These are phyloP conservation scores for Galeruca laticollis DNA, from an alignment of 2,888 invertebrate species.

Conservation along the genomic window DNA sequence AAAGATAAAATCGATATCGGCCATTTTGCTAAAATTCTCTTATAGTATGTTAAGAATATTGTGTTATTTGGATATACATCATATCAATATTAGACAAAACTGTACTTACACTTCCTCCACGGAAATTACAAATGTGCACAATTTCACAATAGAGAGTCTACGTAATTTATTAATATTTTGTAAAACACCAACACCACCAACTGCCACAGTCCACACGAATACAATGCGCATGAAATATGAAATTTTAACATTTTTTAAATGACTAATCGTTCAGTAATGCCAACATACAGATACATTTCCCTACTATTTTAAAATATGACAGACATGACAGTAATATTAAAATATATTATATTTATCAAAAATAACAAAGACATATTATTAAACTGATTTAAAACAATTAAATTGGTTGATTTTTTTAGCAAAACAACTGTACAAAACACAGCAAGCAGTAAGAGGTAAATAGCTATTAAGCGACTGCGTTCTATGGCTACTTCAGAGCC, in stretches of 20 bases:
- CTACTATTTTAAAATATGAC: conserved; percentile 3
- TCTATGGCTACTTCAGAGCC: too few relatives aligned
- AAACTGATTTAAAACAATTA: too few relatives aligned
- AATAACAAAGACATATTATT: too few relatives aligned
- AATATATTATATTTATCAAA: too few relatives aligned
- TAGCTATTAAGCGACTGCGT: too few relatives aligned
- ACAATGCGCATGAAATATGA: conserved; percentile 49
- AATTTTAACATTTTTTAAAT: conserved; percentile 36
- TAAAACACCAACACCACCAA: conserved; percentile 45
- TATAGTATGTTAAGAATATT: conserved; percentile 14
- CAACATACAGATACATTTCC: conserved; percentile 22
- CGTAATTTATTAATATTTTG: conserved; percentile 29
- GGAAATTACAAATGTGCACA: conserved; percentile 39
- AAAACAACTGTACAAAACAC: too few relatives aligned
- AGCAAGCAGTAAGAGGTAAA: too few relatives aligned
- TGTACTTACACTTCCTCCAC: conserved; percentile 47
- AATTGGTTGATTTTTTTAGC: too few relatives aligned
- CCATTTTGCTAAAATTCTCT: conserved; percentile 59
- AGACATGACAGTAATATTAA: too few relatives aligned
- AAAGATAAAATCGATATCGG: conserved; percentile 63
- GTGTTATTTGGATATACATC: conserved; percentile 10
- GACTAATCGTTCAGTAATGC: conserved; percentile 23
- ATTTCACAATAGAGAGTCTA: conserved; percentile 48
- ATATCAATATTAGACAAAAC: conserved; percentile 22
- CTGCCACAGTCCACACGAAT: conserved; percentile 44